Percentiles rank a stretch among this genome's conserved stretches.
Evolutionary conservation across 2,797 vertebrate genomes (phyloP).

Genomic region (Atherinosoma microstoma): DNA sequence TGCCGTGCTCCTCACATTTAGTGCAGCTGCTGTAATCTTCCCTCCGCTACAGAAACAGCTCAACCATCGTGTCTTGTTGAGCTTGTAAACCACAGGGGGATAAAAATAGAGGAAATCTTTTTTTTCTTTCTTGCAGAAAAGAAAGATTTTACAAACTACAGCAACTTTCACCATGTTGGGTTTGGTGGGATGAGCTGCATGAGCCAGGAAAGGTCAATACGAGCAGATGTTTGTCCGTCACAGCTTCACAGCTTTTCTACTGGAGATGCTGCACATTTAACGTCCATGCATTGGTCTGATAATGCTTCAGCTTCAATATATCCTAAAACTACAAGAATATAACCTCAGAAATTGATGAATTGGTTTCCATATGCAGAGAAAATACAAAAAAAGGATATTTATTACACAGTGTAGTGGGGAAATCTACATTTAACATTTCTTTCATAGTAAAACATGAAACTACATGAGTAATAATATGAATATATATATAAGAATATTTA

Average conservation of each 20-base stretch:
- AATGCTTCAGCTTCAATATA: background rate
- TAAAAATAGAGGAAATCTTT: background rate
- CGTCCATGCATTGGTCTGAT: no score
- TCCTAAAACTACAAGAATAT: background rate
- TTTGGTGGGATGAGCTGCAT: background rate
- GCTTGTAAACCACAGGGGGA: background rate
- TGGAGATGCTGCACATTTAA: background rate
- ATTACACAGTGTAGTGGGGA: no score
- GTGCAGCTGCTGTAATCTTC: background rate
- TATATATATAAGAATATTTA: no score
- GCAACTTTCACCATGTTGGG: background rate
- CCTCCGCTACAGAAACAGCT: background rate
- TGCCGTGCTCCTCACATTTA: background rate
- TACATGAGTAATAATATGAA: no score
- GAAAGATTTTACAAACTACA: background rate
- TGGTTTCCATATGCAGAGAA: no score
- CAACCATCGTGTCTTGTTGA: background rate
- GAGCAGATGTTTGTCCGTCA: background rate
- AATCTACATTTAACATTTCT: no score
- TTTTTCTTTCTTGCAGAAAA: background rate
- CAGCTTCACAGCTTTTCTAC: no score
- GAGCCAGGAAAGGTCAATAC: background rate
- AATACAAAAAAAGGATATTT: no score
- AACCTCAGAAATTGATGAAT: no score
- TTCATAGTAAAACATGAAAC: no score